Base-by-base conservation (phyloP, 2,797 vertebrate species). In the Pteropus rufus region DNA sequence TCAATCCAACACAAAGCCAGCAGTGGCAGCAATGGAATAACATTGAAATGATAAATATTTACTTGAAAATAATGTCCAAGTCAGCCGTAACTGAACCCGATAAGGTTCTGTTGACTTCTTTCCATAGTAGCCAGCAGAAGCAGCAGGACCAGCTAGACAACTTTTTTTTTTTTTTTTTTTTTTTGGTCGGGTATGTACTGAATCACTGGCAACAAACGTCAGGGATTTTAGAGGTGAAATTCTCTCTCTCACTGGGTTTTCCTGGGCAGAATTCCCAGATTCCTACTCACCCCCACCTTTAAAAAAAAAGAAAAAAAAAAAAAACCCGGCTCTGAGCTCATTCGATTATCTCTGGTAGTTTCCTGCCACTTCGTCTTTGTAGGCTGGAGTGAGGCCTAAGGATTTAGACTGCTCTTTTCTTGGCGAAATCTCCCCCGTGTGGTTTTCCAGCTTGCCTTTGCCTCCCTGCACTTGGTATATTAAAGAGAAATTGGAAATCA, bases 101-200 rank as follows among this genome's bases (percentile, higher is more conserved):
- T 97, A 89, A 93, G 82, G 72, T 86, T 97, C 92, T 97, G 97
- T 98, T 96, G 97, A 94, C 97, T 95, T 93, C 96, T 92, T 62
- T 72, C 10, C 15, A 79, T 58, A 62, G 69, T 70, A 90, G 96
- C 93, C 83, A 65, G 97, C 97, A 80, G 97, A 95, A 97, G 97
- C 96, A 97, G 97, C 89, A 97, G 93, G 98, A 98, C 98, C 98
- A 93, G 98, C 97, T 95, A 4, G 97, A 39, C 97, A 60, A 96
- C 96, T 93, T 97, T 91, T 56, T 70, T 84, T 60, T 39, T 77
- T 65, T 34, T 69, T 44, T 70, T 34, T 11, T 9, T 76, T 75
- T 77, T 89, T 70, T 3, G 23, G 79, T 91, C 94, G 91, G 97
- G 97, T 97, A 97, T 92, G 86, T 72, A 89, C 94, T 97, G 96